These are phyloP conservation scores for Drosophila koepferae DNA, from an alignment of 2,888 invertebrate genomes.

Conservation along the genomic window DNA sequence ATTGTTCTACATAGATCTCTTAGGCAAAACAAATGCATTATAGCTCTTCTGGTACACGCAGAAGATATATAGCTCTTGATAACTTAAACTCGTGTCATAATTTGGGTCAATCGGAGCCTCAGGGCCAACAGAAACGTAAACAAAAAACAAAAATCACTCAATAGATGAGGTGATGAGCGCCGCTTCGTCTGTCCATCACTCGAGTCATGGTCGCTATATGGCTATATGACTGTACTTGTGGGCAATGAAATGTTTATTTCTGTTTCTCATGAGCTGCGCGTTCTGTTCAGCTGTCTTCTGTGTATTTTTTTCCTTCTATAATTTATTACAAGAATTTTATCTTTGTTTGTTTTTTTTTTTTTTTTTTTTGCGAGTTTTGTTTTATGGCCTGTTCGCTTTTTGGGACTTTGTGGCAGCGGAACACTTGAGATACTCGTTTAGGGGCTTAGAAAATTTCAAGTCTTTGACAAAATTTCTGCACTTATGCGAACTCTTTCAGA, in stretches of 20 bases:
- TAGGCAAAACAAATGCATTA: background rate
- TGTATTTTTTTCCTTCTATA: constrained; percentile 13
- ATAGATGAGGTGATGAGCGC: constrained; percentile 18
- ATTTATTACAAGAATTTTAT: constrained; percentile 43
- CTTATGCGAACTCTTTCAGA: background rate
- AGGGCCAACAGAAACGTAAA: background rate
- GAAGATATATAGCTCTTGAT: constrained; percentile 2
- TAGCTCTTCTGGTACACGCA: background rate
- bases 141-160: constrained; percentile 11
- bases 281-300: constrained; percentile 34
- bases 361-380: constrained; percentile 16
- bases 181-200: constrained; percentile 23
- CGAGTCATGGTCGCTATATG: constrained; percentile 16
- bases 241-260: constrained; percentile 41
- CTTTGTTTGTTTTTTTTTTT: background rate
- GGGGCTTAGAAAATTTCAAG: constrained; percentile 24
- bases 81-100: constrained; percentile 14
- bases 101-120: constrained; percentile 37
- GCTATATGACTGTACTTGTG: constrained; percentile 9
- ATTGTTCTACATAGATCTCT: constrained; percentile 1
- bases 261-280: constrained; percentile 32
- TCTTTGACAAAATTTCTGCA: constrained; percentile 15
- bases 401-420: constrained; percentile 15
- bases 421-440: constrained; percentile 29
- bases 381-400: constrained; percentile 38